A percentile compares a stretch with the other conserved stretches of the same genome.
Conservation (phyloP, 2,888 invertebrate genomes). For the Agrochola macilenta region DNA sequence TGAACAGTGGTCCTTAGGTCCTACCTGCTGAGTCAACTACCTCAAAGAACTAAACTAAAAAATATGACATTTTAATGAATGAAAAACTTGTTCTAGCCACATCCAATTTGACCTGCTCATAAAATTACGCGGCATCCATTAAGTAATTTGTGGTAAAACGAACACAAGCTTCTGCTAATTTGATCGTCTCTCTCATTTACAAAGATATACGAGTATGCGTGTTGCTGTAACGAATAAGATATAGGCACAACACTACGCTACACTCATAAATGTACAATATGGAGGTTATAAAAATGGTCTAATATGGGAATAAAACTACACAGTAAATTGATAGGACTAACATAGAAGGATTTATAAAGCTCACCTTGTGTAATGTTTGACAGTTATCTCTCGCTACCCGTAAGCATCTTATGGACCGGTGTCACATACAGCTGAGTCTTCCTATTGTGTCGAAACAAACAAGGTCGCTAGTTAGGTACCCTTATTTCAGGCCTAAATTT, state of each 20-base stretch:
- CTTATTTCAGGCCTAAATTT: neutral
- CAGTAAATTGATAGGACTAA: neutral
- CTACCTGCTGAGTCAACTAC: neutral
- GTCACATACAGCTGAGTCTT: neutral
- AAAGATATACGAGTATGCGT: slow-evolving; percentile 7
- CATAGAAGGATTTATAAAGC: slow-evolving; percentile 31
- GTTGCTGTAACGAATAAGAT: slow-evolving; percentile 4
- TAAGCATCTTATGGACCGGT: neutral
- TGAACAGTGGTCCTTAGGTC: neutral
- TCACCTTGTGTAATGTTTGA: slow-evolving; percentile 21
- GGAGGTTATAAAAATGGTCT: slow-evolving; percentile 29
- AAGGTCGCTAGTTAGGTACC: neutral
- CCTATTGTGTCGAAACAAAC: slow-evolving; percentile 21
- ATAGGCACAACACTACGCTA: neutral
- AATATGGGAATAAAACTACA: slow-evolving; percentile 36
- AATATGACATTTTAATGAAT: neutral
- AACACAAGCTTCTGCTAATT: slow-evolving; percentile 31
- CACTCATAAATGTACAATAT: neutral
- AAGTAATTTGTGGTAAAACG: slow-evolving; percentile 49
- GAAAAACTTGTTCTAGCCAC: neutral
- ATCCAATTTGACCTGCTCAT: slow-evolving; percentile 1
- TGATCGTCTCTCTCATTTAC: slow-evolving; percentile 6
- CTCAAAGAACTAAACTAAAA: neutral
- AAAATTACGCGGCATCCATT: slow-evolving; percentile 32
- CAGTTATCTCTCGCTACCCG: slow-evolving; percentile 2